Base-by-base conservation (phyloP, 2,888 invertebrate species). In the Lamellibrachia columna region DNA sequence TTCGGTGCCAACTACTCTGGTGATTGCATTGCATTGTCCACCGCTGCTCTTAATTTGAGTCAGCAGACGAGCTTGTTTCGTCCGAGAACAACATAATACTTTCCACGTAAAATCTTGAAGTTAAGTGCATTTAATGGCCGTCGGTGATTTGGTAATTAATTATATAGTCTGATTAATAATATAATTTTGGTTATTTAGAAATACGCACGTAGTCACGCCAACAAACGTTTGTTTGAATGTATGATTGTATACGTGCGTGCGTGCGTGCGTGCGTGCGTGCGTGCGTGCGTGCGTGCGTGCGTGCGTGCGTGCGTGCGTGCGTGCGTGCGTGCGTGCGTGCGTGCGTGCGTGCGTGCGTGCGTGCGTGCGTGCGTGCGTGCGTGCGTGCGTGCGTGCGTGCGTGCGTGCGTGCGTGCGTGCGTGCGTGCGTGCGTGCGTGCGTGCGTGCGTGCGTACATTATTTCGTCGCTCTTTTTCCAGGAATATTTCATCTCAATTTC, bases 401-500 rank as follows among this genome's bases (percentile, higher is more conserved):
- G 58, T 8, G 58, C 58, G 58, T 58, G 58, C 8, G 58, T 58
- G 58, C 58, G 58, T 58, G 58, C 58, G 58, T 58, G 58, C 8
- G 58, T 58, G 75, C 75, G 75, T 75, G 75, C 75, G 75, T 60
- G 60, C 15, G 28, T 28, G 28, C 28, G 28, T 28, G 28, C 28
- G 28, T 28, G 28, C 28, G 28, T 28, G 28, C 28, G 28, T 28
- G 28, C 28, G 28, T 11, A 60, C 15, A 11, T 75, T 3, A 22
- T 75, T 75, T 75, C 75, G 75, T 75, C 22, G 75, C 22, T 75
- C 75, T 75, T 0, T 22, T 90, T 93, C 1, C 93, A 96, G 96
- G 96, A 15, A 94, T 96, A 91, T 99, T 99, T 97, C 99, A 98
- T 96, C 99, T 99, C 97, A 97, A 98, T 92, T 98, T 98, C 96